Evolutionary conservation across 2,113 vertebrate genomes (phyloP), one percentile per base, ranked within the genome.

Genomic region (Bufo gargarizans): DNA sequence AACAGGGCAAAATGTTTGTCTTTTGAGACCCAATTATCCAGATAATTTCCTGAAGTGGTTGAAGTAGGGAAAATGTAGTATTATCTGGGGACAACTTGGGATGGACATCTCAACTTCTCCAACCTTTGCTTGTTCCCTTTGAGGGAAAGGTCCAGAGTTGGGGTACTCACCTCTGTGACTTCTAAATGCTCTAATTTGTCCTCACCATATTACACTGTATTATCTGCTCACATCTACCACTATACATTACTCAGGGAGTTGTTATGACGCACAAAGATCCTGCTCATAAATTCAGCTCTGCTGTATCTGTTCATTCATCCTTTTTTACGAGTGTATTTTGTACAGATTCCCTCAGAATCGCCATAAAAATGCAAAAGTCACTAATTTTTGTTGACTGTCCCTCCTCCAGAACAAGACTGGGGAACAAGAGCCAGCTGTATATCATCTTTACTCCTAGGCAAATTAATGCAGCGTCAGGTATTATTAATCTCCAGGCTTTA

Each of bases 401-500:
- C 43, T 17, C 20, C 16, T 79, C 14, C 16, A 13, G 61, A 53
- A n/a, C 13, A 49, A 56, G 65, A 55, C 6, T 8, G 16, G 14
- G 22, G 43, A 12, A 2, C 4, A 4, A 7, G 17, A 55, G 63
- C 9, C 58, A 61, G 43, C 2, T 58, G 7, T 16, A 59, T 81
- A 90, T 45, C 45, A 43, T 69, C 19, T 77, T 3, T 45, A 53
- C 82, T 67, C 43, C 82, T 0, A 86, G 89, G 43, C 53, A 61
- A 33, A 90, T 10, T 13, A 20, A 59, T 87, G n/a, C 63, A 56
- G 45, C 2, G 19, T 9, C 16, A 85, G 88, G 55, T 79, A 80
- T 82, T 79, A 82, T 71, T 86, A 78, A 86, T 20, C 17, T 87
- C 78, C 14, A 53, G 22, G 80, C 90, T 84, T 47, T 63, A 80